phyloP scores from a whole-genome alignment of 2,113 vertebrate species.

The Sphaerodactylus townsendi region DNA sequence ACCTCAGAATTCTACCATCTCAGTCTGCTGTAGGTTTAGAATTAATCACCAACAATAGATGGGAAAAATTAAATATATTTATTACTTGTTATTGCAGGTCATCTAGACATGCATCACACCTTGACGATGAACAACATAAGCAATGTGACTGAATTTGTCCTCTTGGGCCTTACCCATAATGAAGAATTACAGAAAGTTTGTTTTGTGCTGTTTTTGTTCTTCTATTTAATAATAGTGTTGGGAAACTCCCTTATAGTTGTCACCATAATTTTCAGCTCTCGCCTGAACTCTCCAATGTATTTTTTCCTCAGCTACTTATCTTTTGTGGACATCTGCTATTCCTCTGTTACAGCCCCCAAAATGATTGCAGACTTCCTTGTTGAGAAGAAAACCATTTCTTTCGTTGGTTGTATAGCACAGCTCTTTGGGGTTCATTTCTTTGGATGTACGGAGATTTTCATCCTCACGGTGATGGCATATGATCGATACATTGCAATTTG shows the following conservation, averaged over 20 bases:
- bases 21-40: neutral
- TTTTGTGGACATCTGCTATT: constrained; percentile 63
- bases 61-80: neutral
- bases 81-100: constrained; percentile 8
- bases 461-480: constrained; percentile 66
- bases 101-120: neutral
- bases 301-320: constrained; percentile 63
- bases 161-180: constrained; percentile 51
- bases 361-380: constrained; percentile 52
- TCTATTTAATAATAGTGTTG: constrained; percentile 52
- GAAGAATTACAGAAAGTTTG: constrained; percentile 32
- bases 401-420: constrained; percentile 55
- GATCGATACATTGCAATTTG: constrained; percentile 61
- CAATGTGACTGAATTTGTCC: constrained; percentile 60
- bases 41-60: neutral
- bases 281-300: constrained; percentile 60
- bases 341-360: constrained; percentile 59
- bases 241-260: constrained; percentile 60
- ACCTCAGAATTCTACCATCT: neutral
- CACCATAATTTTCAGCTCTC: constrained; percentile 34
- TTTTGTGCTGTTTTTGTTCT: constrained; percentile 56
- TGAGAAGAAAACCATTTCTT: constrained; percentile 50
- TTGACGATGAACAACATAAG: constrained; percentile 22
- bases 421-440: constrained; percentile 58
- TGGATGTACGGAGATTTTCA: constrained; percentile 54